These are phyloP conservation scores for Metopia argyrocephala DNA, from an alignment of 2,888 invertebrate species.

Conservation along the genomic window DNA sequence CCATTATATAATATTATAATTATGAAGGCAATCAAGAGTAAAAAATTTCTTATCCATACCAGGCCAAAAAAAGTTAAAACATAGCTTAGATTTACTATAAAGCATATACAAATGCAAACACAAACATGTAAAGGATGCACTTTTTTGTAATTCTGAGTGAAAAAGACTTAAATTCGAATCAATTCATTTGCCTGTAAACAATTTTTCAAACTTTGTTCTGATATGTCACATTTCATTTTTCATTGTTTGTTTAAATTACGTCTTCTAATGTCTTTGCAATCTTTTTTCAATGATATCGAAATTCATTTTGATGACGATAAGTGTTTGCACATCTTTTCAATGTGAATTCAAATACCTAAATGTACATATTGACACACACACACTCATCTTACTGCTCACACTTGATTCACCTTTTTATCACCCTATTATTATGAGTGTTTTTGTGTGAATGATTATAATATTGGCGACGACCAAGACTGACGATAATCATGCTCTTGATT, in stretches of 20 bases:
- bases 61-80: too few species aligned
- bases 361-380: neutral
- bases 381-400: neutral
- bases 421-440: neutral
- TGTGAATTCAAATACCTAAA: conserved; percentile 12
- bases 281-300: neutral
- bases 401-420: conserved; percentile 23
- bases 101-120: neutral
- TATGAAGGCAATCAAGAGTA: too few species aligned
- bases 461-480: conserved; percentile 26
- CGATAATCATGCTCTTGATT: conserved; percentile 19
- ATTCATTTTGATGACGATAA: neutral
- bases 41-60: too few species aligned
- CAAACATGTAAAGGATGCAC: neutral
- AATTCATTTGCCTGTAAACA: neutral
- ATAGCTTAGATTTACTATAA: neutral
- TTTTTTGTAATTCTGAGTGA: neutral
- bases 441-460: conserved; percentile 26
- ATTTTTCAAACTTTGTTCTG: conserved; percentile 38
- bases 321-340: neutral
- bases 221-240: conserved; percentile 50
- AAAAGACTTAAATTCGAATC: neutral
- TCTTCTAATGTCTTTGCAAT: neutral
- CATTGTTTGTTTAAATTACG: conserved; percentile 37
- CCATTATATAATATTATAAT: too few species aligned